phyloP scores from a whole-genome alignment of 2,113 vertebrate genomes.

The human region DNA sequence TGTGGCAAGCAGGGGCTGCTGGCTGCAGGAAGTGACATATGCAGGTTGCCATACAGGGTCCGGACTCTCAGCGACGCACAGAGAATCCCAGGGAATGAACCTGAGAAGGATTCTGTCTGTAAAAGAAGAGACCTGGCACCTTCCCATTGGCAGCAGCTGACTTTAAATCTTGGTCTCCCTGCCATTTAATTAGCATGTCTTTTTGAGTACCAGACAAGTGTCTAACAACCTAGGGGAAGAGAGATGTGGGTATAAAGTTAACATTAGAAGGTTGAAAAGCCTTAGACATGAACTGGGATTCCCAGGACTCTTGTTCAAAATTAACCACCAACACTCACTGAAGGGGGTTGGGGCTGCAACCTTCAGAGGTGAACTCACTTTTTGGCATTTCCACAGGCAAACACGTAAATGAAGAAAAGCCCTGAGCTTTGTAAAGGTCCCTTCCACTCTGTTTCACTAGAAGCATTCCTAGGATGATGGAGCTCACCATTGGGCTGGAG shows the following conservation, averaged over 20 bases:
- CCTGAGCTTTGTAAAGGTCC: not conserved
- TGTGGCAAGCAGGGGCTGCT: no score
- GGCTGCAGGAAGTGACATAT: no score
- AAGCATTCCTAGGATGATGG: not conserved
- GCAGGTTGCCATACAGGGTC: no score
- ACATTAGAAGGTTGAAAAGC: not conserved
- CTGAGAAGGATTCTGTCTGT: not conserved
- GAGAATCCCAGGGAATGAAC: not conserved
- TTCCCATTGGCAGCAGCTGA: not conserved
- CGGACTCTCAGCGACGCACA: not conserved
- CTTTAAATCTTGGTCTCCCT: not conserved
- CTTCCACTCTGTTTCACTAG: not conserved
- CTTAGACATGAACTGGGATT: not conserved
- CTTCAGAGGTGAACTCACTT: not conserved
- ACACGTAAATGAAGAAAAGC: not conserved
- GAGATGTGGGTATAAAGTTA: not conserved
- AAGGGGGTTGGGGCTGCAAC: rapidly evolving
- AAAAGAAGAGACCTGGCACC: not conserved
- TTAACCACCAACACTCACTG: not conserved
- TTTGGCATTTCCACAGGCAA: not conserved
- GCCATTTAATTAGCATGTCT: not conserved
- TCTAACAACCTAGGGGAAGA: not conserved
- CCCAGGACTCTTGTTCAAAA: not conserved
- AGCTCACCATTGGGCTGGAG: no score
- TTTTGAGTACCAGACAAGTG: not conserved